Evolutionary conservation across 2,797 vertebrate genomes (phyloP).

Genomic region (Danionella dracula): DNA sequence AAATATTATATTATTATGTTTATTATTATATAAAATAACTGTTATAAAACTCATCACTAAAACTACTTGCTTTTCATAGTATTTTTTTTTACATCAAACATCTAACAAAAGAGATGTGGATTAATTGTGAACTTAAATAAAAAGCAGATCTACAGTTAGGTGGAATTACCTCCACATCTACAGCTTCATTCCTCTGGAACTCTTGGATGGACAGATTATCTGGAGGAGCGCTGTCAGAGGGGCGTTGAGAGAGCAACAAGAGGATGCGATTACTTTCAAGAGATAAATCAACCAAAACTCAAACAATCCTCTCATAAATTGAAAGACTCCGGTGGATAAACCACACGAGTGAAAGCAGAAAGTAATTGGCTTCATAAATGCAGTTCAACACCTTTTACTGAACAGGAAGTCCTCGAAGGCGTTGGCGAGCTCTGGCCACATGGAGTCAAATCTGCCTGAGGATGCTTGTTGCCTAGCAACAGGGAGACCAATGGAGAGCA

Average conservation of each 20-base stretch:
- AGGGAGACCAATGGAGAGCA: slow-evolving; percentile 91
- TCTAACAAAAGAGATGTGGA: too few relatives aligned
- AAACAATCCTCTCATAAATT: too few relatives aligned
- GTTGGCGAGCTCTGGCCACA: slow-evolving; percentile 95
- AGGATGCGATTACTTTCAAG: background rate
- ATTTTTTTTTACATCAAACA: too few relatives aligned
- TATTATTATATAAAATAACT: too few relatives aligned
- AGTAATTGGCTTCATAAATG: too few relatives aligned
- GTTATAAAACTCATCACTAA: too few relatives aligned
- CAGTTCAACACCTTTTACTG: slow-evolving; percentile 84
- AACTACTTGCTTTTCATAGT: too few relatives aligned
- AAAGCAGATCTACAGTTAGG: background rate
- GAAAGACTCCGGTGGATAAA: too few relatives aligned
- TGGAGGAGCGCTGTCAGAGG: slow-evolving; percentile 81
- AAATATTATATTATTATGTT: too few relatives aligned
- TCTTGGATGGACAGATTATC: slow-evolving; percentile 99
- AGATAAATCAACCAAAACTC: too few relatives aligned
- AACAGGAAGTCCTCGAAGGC: slow-evolving; percentile 98
- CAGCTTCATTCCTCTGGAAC: slow-evolving; percentile 95
- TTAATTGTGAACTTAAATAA: too few relatives aligned
- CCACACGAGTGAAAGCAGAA: too few relatives aligned
- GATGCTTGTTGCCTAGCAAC: slow-evolving; percentile 94
- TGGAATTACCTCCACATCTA: slow-evolving; percentile 89
- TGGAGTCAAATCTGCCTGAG: slow-evolving; percentile 92
- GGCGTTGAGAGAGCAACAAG: background rate